Conservation (phyloP, 1,140 invertebrate species). For the Mycetomoellerius zeteki region DNA sequence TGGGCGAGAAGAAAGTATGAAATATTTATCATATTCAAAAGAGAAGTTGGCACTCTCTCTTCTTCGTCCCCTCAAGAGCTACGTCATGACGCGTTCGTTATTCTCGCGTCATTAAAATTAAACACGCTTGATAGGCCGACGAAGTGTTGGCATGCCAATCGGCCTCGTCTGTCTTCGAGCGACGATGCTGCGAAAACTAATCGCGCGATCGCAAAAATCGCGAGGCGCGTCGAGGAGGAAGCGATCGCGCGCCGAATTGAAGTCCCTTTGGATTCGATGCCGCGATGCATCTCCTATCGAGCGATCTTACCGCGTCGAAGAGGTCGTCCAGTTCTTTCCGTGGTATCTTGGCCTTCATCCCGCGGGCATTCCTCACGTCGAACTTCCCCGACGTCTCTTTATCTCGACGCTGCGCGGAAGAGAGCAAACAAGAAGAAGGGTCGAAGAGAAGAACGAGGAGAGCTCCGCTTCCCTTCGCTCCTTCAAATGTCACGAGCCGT, state of each 20-base stretch:
- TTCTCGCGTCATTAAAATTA: slow-evolving; percentile 54
- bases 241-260: slow-evolving; percentile 52
- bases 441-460: slow-evolving; percentile 6
- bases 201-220: slow-evolving; percentile 62
- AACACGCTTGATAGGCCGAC: slow-evolving; percentile 44
- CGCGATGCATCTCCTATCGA: slow-evolving; percentile 45
- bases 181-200: slow-evolving; percentile 55
- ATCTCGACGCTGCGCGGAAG: slow-evolving; percentile 49
- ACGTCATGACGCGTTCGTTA: slow-evolving; percentile 45
- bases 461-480: slow-evolving; percentile 9
- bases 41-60: background rate
- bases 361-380: slow-evolving; percentile 78
- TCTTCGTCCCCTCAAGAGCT: background rate
- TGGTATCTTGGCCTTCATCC: slow-evolving; percentile 83
- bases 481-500: slow-evolving; percentile 28
- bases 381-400: slow-evolving; percentile 69
- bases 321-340: slow-evolving; percentile 84
- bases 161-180: slow-evolving; percentile 38
- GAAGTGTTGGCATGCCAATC: slow-evolving; percentile 58
- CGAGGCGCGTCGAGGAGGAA: slow-evolving; percentile 43
- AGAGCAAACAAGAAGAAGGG: slow-evolving; percentile 21
- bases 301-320: slow-evolving; percentile 76
- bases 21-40: background rate
- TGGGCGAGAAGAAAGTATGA: too few relatives aligned
- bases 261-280: slow-evolving; percentile 32